Evolutionary conservation across 2,888 invertebrate species (phyloP).

Genomic region (Phytoseiulus persimilis): DNA sequence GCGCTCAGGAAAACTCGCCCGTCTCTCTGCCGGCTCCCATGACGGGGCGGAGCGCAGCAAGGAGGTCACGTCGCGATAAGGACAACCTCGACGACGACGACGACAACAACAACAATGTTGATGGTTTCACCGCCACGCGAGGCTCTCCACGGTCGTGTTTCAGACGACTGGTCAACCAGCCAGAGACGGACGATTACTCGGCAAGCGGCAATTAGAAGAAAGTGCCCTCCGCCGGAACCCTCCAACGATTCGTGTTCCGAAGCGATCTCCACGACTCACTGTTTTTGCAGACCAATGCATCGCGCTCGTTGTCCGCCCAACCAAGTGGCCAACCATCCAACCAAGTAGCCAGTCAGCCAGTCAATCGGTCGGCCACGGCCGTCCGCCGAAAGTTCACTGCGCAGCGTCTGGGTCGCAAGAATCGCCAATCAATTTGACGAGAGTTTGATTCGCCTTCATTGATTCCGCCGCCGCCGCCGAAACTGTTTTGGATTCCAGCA

Average conservation of each 20-base stretch:
- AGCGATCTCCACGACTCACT: background rate
- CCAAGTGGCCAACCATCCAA: background rate
- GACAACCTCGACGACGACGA: background rate
- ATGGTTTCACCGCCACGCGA: background rate
- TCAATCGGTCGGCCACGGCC: background rate
- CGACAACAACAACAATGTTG: background rate
- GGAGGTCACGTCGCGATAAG: slow-evolving; percentile 5
- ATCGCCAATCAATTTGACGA: background rate
- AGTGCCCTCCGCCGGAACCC: background rate
- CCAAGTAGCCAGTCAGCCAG: background rate
- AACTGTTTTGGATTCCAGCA: background rate
- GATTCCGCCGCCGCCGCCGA: background rate
- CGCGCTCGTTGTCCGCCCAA: background rate
- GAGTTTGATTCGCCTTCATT: slow-evolving; percentile 5
- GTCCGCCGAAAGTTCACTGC: background rate
- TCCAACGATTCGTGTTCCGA: background rate
- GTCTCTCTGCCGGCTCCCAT: background rate
- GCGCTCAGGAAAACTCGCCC: background rate
- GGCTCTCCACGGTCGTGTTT: background rate
- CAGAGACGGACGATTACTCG: background rate
- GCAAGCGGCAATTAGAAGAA: background rate
- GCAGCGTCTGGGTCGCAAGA: background rate
- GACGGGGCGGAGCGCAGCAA: background rate
- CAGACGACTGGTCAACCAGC: background rate
- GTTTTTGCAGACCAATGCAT: background rate